Evolutionary conservation across 2,113 vertebrate species (phyloP), one percentile per base, ranked within the genome.

Genomic region (Cochlearius cochlearius): DNA sequence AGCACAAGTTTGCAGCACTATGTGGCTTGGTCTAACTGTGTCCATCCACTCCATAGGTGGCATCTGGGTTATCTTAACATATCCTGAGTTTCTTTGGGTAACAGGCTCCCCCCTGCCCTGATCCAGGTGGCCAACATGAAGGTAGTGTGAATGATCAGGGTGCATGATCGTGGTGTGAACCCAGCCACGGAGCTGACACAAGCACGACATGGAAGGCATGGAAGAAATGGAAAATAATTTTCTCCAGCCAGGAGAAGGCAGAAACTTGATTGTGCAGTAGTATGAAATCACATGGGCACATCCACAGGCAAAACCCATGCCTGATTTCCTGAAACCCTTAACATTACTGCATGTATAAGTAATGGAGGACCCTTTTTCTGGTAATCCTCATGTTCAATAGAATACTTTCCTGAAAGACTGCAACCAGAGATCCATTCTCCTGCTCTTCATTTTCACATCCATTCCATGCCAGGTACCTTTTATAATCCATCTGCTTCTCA

Each of bases 401-500:
- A 88, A 83, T 38, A 58, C 14, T 90, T 88, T 73, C 32, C 63
- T 88, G 85, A 92, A 94, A 90, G 72, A 19, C 78, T 87, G 69
- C 34, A 97, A 86, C 34, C 58, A 93, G 84, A 68, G 59, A 76
- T 86, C 41, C 38, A 39, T 86, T 82, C 67, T 88, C 71, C 90
- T 96, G 93, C 63, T 96, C 90, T 94, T 92, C 69, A 88, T 96
- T 97, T 94, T 93, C 81, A 90, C 71, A 78, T 92, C 12, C 67
- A 27, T 88, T 92, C 63, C 0, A 23, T 95, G 90, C 72, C 96
- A 93, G 68, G 10, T 93, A 84, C 72, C 26, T 67, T 93, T 95
- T 93, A 92, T 94, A 94, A 93, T 63, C 82, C 92, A 93, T 94
- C 88, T 96, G 75, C 72, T 93, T 96, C 88, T 77, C 47, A 90